These are phyloP conservation scores for Troilus luridus DNA, from an alignment of 2,888 invertebrate species.

Conservation along the genomic window DNA sequence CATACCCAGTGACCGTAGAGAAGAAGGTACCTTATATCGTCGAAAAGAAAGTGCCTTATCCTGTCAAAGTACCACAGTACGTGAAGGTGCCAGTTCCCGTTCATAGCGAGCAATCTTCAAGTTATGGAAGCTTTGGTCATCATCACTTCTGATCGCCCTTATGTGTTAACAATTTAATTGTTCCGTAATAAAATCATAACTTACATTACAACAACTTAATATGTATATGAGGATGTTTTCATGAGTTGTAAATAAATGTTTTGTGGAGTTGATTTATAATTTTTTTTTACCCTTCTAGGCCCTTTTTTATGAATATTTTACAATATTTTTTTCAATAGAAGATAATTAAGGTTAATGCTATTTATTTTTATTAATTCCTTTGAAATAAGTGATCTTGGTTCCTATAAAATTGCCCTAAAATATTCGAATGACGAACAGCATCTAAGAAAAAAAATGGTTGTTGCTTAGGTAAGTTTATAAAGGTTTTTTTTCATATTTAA, in stretches of 20 bases:
- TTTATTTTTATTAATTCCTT: too few species aligned
- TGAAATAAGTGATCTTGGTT: too few species aligned
- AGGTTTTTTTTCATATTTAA: too few species aligned
- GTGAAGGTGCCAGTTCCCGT: slow-evolving; percentile 46
- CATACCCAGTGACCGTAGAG: slow-evolving; percentile 62
- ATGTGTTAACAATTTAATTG: background rate
- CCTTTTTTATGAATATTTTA: too few species aligned
- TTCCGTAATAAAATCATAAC: too few species aligned
- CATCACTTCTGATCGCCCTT: background rate
- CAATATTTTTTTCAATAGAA: too few species aligned
- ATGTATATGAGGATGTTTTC: background rate
- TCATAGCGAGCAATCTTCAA: background rate
- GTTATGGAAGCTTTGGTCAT: background rate
- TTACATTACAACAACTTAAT: background rate
- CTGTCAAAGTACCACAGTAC: slow-evolving; percentile 47
- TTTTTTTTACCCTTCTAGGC: background rate
- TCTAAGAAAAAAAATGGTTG: too few species aligned
- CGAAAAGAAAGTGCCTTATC: slow-evolving; percentile 49
- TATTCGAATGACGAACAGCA: too few species aligned
- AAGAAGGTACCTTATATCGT: slow-evolving; percentile 51
- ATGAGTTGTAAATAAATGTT: background rate
- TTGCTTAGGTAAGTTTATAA: too few species aligned
- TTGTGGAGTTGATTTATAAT: background rate
- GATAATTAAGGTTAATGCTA: too few species aligned
- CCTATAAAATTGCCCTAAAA: too few species aligned